Percentiles rank a stretch among this genome's conserved stretches.
These are phyloP conservation scores for Brachionus manjavacas DNA, from an alignment of 1,140 invertebrate genomes.

Conservation along the genomic window DNA sequence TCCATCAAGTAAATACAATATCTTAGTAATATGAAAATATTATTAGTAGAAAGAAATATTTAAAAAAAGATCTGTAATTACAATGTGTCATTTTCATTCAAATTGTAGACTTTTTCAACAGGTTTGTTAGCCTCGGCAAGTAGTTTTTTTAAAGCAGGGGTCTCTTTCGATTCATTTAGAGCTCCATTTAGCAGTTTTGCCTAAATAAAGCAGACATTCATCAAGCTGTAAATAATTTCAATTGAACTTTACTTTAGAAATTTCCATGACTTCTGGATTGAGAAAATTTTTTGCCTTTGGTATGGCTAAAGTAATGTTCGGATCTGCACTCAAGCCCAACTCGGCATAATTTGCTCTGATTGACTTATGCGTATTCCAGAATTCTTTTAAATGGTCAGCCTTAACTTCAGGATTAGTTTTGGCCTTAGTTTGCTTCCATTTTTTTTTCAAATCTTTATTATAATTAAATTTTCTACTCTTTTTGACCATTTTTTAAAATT, in stretches of 20 bases:
- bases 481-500: conserved; percentile 34
- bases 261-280: conserved; percentile 36
- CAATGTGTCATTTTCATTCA: conserved; percentile 20
- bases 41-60: no score
- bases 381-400: neutral
- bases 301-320: conserved; percentile 7
- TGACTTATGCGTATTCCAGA: conserved; percentile 4
- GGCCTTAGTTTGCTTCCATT: conserved; percentile 33
- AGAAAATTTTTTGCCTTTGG: conserved; percentile 29
- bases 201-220: neutral
- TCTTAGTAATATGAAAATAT: neutral
- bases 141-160: conserved; percentile 8
- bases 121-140: neutral
- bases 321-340: neutral
- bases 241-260: neutral
- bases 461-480: conserved; percentile 36
- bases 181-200: neutral
- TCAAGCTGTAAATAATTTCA: no score
- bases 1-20: conserved; percentile 42
- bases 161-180: neutral
- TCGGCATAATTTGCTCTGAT: conserved; percentile 33
- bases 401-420: conserved; percentile 27
- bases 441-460: conserved; percentile 34
- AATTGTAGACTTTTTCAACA: conserved; percentile 13
- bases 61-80: neutral